Base-by-base conservation (phyloP, 1,140 invertebrate genomes). In the Pseudomyrmex sp. region DNA sequence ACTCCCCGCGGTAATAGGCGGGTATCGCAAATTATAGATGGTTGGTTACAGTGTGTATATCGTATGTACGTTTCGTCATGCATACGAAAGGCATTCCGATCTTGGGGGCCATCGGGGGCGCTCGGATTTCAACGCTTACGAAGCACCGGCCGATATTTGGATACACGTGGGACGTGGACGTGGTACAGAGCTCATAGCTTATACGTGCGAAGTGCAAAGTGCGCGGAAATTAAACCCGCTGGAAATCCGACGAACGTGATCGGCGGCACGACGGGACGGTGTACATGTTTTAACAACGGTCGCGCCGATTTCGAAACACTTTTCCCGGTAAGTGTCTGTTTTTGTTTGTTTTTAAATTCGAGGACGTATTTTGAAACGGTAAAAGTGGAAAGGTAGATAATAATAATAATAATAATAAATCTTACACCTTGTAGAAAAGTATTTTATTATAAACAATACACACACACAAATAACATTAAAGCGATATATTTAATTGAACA, bases 11-110 rank as follows among this genome's bases (percentile, higher is more conserved):
- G 75, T 18, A 59, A 88, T 70, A 13, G 69, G 48, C 66, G 59
- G 61, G 59, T 46, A 75, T 10, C 59, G 69, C 48, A 10, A 3
- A 59, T 35, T 35, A 35, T 35, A 35, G 35, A 35, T 7, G 35
- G 35, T 7, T 35, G 35, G 35, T 18, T 18, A 18, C 35, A 7
- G 35, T 66, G 59, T 69, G 59, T 69, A 56, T 79, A 87, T 56
- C 79, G 50, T 69, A 61, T 50, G 77, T 80, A 35, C 82, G 70
- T 83, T 86, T 87, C 80, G 63, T 23, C 20, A 69, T 77, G 72
- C 66, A 18, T 82, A 75, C 54, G 20, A 50, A 59, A 79, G 56
- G 56, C 66, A 85, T 82, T 74, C 59, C 15, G 70, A 58, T 65
- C 56, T 82, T 46, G 10, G 58, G n/a, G 23, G 9, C 23, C 26